Evolutionary conservation across 2,797 vertebrate species (phyloP).

Genomic region (Hydrolagus colliei): DNA sequence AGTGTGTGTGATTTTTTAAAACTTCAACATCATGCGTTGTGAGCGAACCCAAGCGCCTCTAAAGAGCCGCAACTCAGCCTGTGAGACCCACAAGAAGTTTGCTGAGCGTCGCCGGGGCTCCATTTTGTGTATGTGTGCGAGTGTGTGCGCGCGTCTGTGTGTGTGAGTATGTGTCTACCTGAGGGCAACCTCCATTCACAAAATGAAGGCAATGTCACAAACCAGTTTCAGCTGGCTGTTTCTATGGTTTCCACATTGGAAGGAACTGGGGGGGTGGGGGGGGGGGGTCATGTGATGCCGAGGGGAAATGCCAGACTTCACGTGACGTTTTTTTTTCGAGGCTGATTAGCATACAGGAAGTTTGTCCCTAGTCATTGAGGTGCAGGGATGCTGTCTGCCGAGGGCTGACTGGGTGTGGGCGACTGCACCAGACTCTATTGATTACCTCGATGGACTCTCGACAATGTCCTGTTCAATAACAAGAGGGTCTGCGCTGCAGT

Average conservation of each 20-base stretch:
- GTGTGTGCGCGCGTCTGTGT: too few species aligned
- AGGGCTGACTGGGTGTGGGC: neutral
- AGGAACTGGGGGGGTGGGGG: conserved; percentile 64
- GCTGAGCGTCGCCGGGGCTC: conserved; percentile 42
- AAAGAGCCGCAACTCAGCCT: too few species aligned
- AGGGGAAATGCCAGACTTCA: conserved; percentile 71
- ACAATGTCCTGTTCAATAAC: conserved; percentile 9
- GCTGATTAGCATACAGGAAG: conserved; percentile 65
- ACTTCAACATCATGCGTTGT: too few species aligned
- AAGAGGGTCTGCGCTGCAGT: too few species aligned
- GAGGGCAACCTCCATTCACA: conserved; percentile 71
- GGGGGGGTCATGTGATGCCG: conserved; percentile 68
- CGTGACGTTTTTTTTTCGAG: conserved; percentile 56
- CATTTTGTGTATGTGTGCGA: conserved; percentile 60
- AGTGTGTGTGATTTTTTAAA: too few species aligned
- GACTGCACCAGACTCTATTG: neutral
- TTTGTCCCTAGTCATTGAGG: conserved; percentile 51
- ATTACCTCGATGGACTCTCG: neutral
- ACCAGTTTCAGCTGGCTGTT: conserved; percentile 82
- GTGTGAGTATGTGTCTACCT: conserved; percentile 51
- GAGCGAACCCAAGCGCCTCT: too few species aligned
- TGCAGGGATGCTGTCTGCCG: conserved; percentile 47
- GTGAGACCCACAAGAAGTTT: too few species aligned
- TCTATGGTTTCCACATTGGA: conserved; percentile 75
- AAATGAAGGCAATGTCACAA: conserved; percentile 80